Evolutionary conservation across 2,797 vertebrate species (phyloP), one percentile per base, ranked within the genome.

Genomic region (Neosalanx taihuensis): DNA sequence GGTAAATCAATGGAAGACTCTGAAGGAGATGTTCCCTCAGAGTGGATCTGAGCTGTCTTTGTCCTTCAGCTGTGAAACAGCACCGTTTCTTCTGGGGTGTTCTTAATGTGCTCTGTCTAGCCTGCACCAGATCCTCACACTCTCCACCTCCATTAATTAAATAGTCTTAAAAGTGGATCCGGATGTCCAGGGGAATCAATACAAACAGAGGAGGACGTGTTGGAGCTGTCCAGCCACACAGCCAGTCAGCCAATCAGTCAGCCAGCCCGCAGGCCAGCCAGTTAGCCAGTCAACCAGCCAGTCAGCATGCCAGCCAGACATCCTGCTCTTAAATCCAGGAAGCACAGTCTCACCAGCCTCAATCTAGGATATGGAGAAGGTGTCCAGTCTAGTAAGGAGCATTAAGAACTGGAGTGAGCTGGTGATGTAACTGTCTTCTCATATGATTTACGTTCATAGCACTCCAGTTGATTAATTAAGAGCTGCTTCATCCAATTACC

Each of bases 31-130:
- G 59, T 71, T 82, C 78, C 82, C 76, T 5, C 60, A 64, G 23
- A 60, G 71, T 71, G 68, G 69, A 83, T 81, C 79, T 83, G 71
- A 56, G 60, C 74, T 74, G 72, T 60, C 72, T 75, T 83, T 72
- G 74, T 78, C 76, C 77, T 78, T 72, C 80, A 72, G 72, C 26
- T 76, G 3, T 2, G 67, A 79, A 72, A 70, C 64, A 18, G 72
- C 60, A 63, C 65, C 73, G 78, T 76, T 83, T 70, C 81, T 46
- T 74, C 74, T 81, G 74, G 68, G 75, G 85, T 85, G 79, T 86
- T 84, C 88, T 89, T 84, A 85, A 88, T 86, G 77, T 7, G 70
- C 77, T 68, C 51, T 35, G 81, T 88, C 81, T 81, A 69, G 72
- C 65, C 80, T 46, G 69, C 29, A 31, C 31, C 73, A 77, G 76